These are phyloP conservation scores for Phataginus tricuspis DNA, from an alignment of 2,797 vertebrate genomes.

Conservation along the genomic window DNA sequence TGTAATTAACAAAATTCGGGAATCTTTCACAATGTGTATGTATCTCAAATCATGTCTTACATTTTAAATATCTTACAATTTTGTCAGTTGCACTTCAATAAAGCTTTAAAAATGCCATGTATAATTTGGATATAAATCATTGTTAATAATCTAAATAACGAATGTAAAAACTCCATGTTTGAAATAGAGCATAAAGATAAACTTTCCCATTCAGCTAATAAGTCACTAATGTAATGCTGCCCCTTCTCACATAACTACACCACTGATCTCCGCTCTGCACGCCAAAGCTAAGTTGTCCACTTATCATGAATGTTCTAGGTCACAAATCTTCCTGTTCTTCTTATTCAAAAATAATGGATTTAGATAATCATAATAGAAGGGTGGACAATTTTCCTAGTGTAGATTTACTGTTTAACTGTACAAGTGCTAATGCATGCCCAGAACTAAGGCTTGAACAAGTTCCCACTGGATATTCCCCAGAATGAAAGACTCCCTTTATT, in stretches of 20 bases:
- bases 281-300: background rate
- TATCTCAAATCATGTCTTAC: background rate
- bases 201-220: background rate
- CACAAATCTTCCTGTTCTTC: background rate
- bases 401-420: background rate
- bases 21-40: background rate
- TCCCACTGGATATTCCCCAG: background rate
- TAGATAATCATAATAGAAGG: background rate
- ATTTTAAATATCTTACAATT: background rate
- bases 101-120: background rate
- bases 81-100: background rate
- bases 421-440: background rate
- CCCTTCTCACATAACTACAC: background rate
- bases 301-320: background rate
- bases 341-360: background rate
- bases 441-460: background rate
- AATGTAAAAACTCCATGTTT: background rate
- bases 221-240: background rate
- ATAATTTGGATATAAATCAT: background rate
- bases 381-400: background rate
- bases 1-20: background rate
- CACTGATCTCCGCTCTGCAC: accelerated
- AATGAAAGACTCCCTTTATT: background rate
- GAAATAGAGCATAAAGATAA: background rate
- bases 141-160: background rate